Conservation (phyloP, 2,113 vertebrate genomes). For the Theristicus caerulescens region DNA sequence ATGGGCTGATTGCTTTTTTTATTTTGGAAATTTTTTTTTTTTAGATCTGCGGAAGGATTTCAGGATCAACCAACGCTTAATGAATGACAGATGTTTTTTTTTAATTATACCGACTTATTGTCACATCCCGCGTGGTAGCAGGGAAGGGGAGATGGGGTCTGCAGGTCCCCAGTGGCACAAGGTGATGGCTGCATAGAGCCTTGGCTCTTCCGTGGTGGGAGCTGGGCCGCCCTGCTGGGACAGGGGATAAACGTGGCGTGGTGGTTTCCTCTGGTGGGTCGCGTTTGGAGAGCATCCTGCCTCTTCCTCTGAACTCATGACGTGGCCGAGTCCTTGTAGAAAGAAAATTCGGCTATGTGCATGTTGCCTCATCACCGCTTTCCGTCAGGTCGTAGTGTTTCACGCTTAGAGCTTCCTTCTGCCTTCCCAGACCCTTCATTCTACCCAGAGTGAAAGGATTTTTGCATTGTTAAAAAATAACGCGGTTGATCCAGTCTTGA, state of each 20-base stretch:
- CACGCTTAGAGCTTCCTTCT: neutral
- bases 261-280: neutral
- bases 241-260: rapidly evolving
- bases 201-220: neutral
- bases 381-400: rapidly evolving
- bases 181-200: neutral
- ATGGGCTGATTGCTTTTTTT: rapidly evolving
- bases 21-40: neutral
- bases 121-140: rapidly evolving
- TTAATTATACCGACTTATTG: neutral
- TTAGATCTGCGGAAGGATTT: neutral
- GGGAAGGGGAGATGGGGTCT: neutral
- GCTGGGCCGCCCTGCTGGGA: neutral
- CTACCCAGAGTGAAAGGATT: neutral
- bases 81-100: neutral
- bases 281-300: neutral
- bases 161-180: neutral
- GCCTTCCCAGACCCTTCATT: neutral
- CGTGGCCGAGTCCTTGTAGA: neutral
- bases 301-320: neutral
- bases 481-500: rapidly evolving
- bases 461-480: neutral
- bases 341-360: neutral
- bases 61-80: rapidly evolving
- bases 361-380: neutral